Percentiles rank a stretch among this genome's conserved stretches.
These are phyloP conservation scores for Speoplatyrhinus poulsoni DNA, from an alignment of 2,113 vertebrate species.

Conservation along the genomic window DNA sequence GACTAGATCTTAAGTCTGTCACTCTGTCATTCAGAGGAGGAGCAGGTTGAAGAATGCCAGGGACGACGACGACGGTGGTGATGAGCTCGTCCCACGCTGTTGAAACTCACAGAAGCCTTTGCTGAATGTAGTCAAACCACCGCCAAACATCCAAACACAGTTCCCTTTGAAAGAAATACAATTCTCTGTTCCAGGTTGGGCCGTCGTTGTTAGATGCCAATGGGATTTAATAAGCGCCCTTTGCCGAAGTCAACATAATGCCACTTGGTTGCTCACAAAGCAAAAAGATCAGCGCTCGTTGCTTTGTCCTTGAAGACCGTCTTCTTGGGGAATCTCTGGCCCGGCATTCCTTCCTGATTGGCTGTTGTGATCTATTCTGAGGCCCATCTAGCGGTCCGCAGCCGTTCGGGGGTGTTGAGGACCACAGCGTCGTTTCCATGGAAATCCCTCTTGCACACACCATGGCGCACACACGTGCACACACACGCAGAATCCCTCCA, in stretches of 20 bases:
- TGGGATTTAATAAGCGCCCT: slow-evolving; percentile 15
- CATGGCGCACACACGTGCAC: neutral
- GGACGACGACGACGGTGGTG: neutral
- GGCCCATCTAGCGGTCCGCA: slow-evolving; percentile 13
- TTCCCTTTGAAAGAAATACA: slow-evolving; percentile 24
- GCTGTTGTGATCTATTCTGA: slow-evolving; percentile 12
- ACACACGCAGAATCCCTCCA: slow-evolving; percentile 26
- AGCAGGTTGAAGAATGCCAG: slow-evolving; percentile 12
- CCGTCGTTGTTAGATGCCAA: slow-evolving; percentile 24
- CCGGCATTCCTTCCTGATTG: neutral
- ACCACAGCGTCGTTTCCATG: slow-evolving; percentile 58
- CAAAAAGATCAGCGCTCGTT: slow-evolving; percentile 19
- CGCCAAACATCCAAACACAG: slow-evolving; percentile 32
- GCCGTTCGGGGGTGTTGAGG: slow-evolving; percentile 15
- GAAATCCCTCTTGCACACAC: slow-evolving; percentile 52
- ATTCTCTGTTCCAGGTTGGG: slow-evolving; percentile 30
- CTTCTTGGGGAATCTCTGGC: too few species aligned
- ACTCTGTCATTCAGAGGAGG: neutral
- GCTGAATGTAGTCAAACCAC: slow-evolving; percentile 22
- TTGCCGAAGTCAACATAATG: slow-evolving; percentile 11
- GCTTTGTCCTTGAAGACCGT: slow-evolving; percentile 25
- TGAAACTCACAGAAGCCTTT: neutral
- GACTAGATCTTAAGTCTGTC: neutral
- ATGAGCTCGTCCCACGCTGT: slow-evolving; percentile 23
- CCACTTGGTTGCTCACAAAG: slow-evolving; percentile 21